Evolutionary conservation across 2,113 vertebrate genomes (phyloP).

Genomic region (Tylochromis polylepis): DNA sequence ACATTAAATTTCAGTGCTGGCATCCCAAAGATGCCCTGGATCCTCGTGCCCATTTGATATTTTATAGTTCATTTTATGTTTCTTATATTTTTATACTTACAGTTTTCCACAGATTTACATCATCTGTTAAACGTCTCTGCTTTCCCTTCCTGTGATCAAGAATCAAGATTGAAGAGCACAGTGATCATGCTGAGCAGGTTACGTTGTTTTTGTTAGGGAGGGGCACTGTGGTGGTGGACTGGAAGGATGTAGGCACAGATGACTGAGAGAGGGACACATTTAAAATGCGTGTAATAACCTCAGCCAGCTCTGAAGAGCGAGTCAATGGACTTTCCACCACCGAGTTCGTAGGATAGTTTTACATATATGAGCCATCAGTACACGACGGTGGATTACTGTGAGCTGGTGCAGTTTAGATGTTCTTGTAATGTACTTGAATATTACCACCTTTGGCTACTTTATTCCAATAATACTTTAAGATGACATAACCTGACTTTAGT

Average conservation of each 20-base stretch:
- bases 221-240: neutral
- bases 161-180: neutral
- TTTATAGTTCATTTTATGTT: no score
- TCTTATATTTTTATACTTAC: no score
- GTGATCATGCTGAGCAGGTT: neutral
- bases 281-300: neutral
- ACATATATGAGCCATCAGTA: neutral
- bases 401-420: neutral
- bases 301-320: neutral
- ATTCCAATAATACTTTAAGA: no score
- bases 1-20: neutral
- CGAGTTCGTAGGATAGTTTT: neutral
- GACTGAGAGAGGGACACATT: neutral
- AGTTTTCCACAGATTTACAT: neutral
- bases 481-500: neutral
- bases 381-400: no score
- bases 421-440: neutral
- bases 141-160: neutral
- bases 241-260: neutral
- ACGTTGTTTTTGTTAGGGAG: neutral
- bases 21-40: no score
- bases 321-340: neutral
- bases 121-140: neutral
- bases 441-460: neutral
- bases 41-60: no score